Conservation (phyloP, 1,140 invertebrate genomes). For the Drosophila kohkoa region DNA sequence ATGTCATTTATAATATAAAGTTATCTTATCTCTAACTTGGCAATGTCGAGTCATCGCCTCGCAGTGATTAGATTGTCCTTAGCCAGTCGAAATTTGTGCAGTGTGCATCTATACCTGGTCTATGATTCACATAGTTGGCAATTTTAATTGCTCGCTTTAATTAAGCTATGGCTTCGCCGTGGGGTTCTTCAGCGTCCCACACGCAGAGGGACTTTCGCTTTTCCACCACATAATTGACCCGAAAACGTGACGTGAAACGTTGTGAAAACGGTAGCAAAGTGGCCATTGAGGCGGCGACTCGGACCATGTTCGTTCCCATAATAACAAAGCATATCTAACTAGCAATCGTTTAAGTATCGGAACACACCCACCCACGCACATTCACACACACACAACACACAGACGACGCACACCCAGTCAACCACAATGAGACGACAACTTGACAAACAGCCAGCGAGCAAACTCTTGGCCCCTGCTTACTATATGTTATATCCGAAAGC, state of each 20-base stretch:
- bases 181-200: constrained; percentile 1
- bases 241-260: constrained; percentile 62
- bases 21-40: constrained; percentile 58
- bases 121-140: constrained; percentile 28
- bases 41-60: constrained; percentile 17
- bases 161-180: constrained; percentile 5
- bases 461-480: background rate
- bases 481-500: constrained; percentile 8
- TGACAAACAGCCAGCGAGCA: constrained; percentile 4
- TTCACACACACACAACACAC: background rate
- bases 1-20: background rate
- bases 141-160: constrained; percentile 34
- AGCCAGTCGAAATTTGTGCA: background rate
- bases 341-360: constrained; percentile 74
- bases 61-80: constrained; percentile 2
- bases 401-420: background rate
- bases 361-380: constrained; percentile 63
- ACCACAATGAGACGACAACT: constrained; percentile 2
- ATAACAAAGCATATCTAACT: constrained; percentile 51
- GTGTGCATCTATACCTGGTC: background rate
- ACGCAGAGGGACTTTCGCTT: constrained; percentile 45
- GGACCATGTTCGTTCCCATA: constrained; percentile 53
- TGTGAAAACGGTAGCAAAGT: constrained; percentile 51
- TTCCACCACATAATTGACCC: constrained; percentile 62
- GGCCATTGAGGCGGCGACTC: constrained; percentile 1